A percentile compares a stretch with the other conserved stretches of the same genome.
phyloP scores from a whole-genome alignment of 2,797 vertebrate genomes.

The Falco columbarius region DNA sequence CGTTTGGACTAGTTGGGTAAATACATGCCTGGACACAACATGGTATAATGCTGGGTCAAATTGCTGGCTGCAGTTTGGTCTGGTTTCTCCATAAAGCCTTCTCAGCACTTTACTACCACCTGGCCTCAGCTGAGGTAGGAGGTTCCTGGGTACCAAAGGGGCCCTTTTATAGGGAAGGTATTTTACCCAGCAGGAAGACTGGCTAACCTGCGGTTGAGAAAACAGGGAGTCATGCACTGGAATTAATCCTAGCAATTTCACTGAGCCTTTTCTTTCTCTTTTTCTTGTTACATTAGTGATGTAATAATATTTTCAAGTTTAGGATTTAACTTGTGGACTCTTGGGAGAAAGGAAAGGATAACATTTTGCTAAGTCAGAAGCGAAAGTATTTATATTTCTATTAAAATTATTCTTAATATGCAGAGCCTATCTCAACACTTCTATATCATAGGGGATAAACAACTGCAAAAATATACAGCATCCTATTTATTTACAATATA shows the following conservation, averaged over 20 bases:
- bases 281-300: constrained; percentile 27
- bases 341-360: constrained; percentile 41
- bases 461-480: constrained; percentile 86
- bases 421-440: constrained; percentile 67
- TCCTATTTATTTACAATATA: constrained; percentile 84
- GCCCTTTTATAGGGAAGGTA: background rate
- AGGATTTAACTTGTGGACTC: constrained; percentile 36
- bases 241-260: constrained; percentile 5
- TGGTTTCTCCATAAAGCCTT: background rate
- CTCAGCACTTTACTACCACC: background rate
- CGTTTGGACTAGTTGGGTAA: background rate
- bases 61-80: background rate
- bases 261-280: background rate
- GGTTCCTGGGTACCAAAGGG: background rate
- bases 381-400: constrained; percentile 62
- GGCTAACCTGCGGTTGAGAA: background rate
- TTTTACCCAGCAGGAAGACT: constrained; percentile 13
- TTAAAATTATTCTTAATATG: constrained; percentile 69
- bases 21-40: background rate
- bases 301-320: constrained; percentile 42
- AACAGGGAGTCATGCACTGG: background rate
- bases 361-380: constrained; percentile 61
- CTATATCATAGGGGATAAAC: constrained; percentile 73
- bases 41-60: background rate
- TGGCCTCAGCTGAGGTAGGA: background rate